Base-by-base conservation (phyloP, 1,140 invertebrate genomes). In the Drosophila ironensis region DNA sequence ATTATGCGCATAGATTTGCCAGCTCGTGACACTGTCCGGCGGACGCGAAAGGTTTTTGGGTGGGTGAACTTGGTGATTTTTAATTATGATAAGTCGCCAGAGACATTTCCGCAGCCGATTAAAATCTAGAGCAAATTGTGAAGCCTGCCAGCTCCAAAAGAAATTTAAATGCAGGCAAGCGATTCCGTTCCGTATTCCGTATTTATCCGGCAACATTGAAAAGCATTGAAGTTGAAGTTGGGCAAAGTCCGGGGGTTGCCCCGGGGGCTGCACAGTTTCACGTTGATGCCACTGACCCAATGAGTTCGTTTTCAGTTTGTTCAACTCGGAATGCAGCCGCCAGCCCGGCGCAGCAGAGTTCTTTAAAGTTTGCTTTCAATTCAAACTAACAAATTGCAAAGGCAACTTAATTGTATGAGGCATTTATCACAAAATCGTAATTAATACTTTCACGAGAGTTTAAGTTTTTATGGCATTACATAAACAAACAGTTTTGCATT, bases 221-320 rank as follows among this genome's bases (percentile, higher is more conserved):
- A 70, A 53, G 54, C 51, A 12, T 42, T 40, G 52, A 67, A 60
- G n/a, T n/a, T 54, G 20, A 44, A 42, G 51, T 27, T 35, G 33
- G 7, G 24, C 3, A 27, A 37, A 12, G 33, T 19, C 12, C 11
- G 20, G 27, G 35, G 3, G 22, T 27, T 16, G 11, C 8, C 9
- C 22, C 1, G 14, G 12, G 7, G 3, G 33, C 2, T 12, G 33
- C 33, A 17, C 12, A 33, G 12, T 9, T 2, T 14, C 33, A 9
- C 19, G 25, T 14, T 77, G 73, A 84, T 82, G 78, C 78, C 80
- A 84, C 80, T 84, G 78, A 84, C 78, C 78, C 48, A 84, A 71
- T 86, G 73, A 78, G 53, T 86, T 42, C 50, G 59, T 84, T 78
- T 76, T 27, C 24, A 46, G 69, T 70, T 63, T 71, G 30, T 73